phyloP scores from a whole-genome alignment of 2,797 vertebrate species.

The Sebastes jordani region DNA sequence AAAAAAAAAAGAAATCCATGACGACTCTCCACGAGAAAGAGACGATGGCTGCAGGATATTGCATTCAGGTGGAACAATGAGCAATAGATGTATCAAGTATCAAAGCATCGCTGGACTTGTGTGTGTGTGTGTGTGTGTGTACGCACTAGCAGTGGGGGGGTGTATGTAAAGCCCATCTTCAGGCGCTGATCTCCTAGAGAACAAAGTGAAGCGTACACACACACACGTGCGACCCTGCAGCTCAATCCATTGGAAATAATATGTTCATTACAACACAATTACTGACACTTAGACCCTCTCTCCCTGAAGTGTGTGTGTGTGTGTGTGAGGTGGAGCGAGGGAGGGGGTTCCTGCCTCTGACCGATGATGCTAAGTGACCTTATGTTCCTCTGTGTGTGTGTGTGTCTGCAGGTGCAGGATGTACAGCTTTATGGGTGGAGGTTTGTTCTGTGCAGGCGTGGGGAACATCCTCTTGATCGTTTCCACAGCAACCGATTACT shows the following conservation, averaged over 20 bases:
- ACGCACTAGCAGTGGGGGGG: neutral
- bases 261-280: slow-evolving; percentile 84
- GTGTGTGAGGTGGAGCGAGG: slow-evolving; percentile 4
- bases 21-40: slow-evolving; percentile 46
- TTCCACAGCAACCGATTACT: slow-evolving; percentile 88
- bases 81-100: slow-evolving; percentile 77
- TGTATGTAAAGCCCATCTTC: slow-evolving; percentile 50
- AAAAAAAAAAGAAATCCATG: slow-evolving; percentile 28
- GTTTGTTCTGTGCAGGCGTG: slow-evolving; percentile 83
- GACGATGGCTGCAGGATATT: slow-evolving; percentile 50
- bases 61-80: slow-evolving; percentile 75
- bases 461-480: slow-evolving; percentile 85
- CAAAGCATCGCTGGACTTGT: slow-evolving; percentile 61
- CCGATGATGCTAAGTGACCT: slow-evolving; percentile 68
- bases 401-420: slow-evolving; percentile 78
- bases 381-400: slow-evolving; percentile 29
- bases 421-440: slow-evolving; percentile 86
- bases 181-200: slow-evolving; percentile 63
- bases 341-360: slow-evolving; percentile 22
- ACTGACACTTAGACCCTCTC: slow-evolving; percentile 79
- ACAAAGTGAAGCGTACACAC: slow-evolving; percentile 67
- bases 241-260: slow-evolving; percentile 79
- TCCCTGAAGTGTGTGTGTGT: slow-evolving; percentile 64
- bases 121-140: neutral
- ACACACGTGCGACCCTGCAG: slow-evolving; percentile 62